Percentiles rank a stretch among this genome's conserved stretches.
These are phyloP conservation scores for Petrophora chlorosata DNA, from an alignment of 2,888 invertebrate genomes.

Conservation along the genomic window DNA sequence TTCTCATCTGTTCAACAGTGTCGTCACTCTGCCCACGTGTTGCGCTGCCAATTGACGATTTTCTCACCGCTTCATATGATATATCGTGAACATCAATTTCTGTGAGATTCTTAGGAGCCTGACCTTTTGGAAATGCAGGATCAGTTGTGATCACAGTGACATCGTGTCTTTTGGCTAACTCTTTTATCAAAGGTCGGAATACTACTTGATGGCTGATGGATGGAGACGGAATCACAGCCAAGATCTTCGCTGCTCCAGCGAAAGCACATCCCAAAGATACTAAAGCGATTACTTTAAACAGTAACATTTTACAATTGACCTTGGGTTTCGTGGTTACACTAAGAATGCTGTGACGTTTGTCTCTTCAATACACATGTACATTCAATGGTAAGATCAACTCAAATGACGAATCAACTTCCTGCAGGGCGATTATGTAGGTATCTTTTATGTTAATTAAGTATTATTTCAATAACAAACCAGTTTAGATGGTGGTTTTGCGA, in stretches of 20 bases:
- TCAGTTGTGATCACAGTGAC: conserved; percentile 65
- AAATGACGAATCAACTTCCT: no score
- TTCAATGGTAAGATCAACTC: no score
- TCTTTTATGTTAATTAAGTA: no score
- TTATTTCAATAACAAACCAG: no score
- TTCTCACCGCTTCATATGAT: conserved; percentile 35
- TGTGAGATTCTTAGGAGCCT: conserved; percentile 54
- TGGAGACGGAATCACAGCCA: conserved; percentile 56
- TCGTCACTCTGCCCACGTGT: not conserved
- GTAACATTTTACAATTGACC: not conserved
- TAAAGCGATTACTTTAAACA: not conserved
- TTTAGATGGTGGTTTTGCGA: no score
- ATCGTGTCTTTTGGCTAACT: conserved; percentile 71
- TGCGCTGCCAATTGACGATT: not conserved
- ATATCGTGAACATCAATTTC: conserved; percentile 64
- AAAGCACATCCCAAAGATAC: not conserved
- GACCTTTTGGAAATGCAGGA: conserved; percentile 54
- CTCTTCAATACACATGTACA: not conserved
- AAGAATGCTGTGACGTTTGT: not conserved
- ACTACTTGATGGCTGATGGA: conserved; percentile 75
- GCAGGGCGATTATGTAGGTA: no score
- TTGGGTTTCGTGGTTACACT: not conserved
- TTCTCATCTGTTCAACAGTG: not conserved
- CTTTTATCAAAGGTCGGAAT: conserved; percentile 59
- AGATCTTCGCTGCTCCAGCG: conserved; percentile 36